Base-by-base conservation (phyloP, 2,888 invertebrate species). In the Carcina quercana region DNA sequence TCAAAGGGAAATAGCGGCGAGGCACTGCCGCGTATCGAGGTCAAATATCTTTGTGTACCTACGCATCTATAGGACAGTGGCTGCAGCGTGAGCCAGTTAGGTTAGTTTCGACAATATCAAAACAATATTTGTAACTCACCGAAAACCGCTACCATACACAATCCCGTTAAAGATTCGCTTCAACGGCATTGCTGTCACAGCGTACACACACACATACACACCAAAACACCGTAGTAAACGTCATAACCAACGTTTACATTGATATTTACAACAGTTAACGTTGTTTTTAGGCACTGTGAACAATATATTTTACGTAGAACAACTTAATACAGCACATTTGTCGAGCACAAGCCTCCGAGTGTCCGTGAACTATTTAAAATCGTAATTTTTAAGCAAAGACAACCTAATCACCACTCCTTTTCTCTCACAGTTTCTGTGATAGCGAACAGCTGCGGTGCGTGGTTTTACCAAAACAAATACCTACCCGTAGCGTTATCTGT, bases 321-420 rank as follows among this genome's bases (percentile, higher is more conserved):
- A 42, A 71, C 64, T 64, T 57, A 46, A 61, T 59, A 53, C 59
- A 54, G 45, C 57, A 72, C 61, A 66, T 62, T 51, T 55, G 50
- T 56, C 53, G 52, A 58, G 51, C 65, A 67, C 65, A 65, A 48
- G 50, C 37, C 50, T 50, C 47, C 56, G 59, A 54, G 54, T 51
- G 61, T 50, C 59, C 66, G 52, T 53, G 55, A 70, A 74, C 74
- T 66, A 79, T 79, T 65, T 68, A 73, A 74, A 80, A 74, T 65
- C 74, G 55, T 68, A 62, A 57, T 66, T 71, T 75, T 75, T 73
- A 61, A 59, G 56, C 65, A 68, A 78, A 79, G 66, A 72, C 80
- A 68, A 59, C 65, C 68, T 79, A 80, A 76, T 80, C 82, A 83
- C 83, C 83, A 83, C 82, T 83, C 83, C 83, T 83, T 83, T 80